phyloP scores from a whole-genome alignment of 2,797 vertebrate species.

The Okamejei kenojei region DNA sequence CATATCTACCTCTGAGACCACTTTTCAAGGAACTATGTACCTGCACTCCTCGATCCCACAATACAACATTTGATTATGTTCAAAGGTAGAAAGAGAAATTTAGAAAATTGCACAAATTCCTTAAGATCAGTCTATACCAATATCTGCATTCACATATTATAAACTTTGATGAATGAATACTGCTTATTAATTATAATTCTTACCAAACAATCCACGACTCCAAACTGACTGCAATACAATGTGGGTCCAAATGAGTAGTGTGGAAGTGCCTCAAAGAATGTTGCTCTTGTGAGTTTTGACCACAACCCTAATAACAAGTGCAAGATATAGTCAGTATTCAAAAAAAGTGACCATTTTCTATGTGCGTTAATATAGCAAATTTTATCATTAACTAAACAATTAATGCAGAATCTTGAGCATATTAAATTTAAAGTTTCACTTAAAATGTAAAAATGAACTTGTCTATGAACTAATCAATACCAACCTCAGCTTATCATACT shows the following conservation, averaged over 20 bases:
- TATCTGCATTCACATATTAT: background rate
- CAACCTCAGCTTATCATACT: background rate
- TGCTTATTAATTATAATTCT: constrained; percentile 44
- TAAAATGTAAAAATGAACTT: background rate
- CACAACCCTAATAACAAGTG: constrained; percentile 69
- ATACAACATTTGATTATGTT: no score
- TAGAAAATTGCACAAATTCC: background rate
- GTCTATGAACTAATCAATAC: background rate
- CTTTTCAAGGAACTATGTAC: no score
- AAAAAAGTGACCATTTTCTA: background rate
- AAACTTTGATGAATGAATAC: background rate
- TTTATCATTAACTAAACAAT: background rate
- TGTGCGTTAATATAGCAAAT: background rate
- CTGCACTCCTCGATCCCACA: no score
- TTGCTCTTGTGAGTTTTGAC: constrained; percentile 74
- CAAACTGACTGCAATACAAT: constrained; percentile 84
- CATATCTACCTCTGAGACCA: no score
- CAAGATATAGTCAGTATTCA: background rate
- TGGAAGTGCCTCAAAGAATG: constrained; percentile 84
- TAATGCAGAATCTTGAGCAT: background rate
- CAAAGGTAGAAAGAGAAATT: background rate
- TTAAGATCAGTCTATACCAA: background rate
- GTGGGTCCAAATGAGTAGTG: constrained; percentile 66
- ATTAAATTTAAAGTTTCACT: background rate
- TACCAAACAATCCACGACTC: constrained; percentile 92